Percentiles rank a stretch among this genome's conserved stretches.
Conservation (phyloP, 2,888 invertebrate species). For the Mesoligia furuncula region DNA sequence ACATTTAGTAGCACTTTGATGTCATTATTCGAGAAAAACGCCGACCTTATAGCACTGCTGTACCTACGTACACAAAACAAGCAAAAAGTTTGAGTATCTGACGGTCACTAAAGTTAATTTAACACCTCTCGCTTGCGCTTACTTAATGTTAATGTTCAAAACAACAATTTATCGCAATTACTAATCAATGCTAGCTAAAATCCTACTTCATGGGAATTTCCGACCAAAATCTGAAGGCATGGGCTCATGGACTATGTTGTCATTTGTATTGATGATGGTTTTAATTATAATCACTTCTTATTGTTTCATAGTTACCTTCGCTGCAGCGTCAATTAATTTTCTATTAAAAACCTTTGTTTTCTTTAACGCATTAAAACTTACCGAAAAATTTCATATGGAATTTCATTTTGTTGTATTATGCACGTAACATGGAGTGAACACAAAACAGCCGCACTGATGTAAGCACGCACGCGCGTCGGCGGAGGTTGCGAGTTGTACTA, state of each 20-base stretch:
- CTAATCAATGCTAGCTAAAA: constrained; percentile 16
- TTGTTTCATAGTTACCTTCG: constrained; percentile 45
- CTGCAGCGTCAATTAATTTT: constrained; percentile 5
- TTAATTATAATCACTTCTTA: constrained; percentile 43
- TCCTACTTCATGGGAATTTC: constrained; percentile 13
- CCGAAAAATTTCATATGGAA: constrained; percentile 84
- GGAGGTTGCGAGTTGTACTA: constrained; percentile 65
- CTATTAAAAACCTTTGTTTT: constrained; percentile 3
- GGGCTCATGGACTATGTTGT: constrained; percentile 17
- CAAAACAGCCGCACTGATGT: constrained; percentile 69
- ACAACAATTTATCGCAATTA: constrained; percentile 37
- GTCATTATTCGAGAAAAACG: constrained; percentile 14
- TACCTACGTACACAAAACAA: not conserved
- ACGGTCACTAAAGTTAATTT: constrained; percentile 49
- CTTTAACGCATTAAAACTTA: constrained; percentile 68
- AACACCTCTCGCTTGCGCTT: constrained; percentile 52
- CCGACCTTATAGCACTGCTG: constrained; percentile 12
- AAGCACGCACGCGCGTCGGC: constrained; percentile 69
- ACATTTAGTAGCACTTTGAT: constrained; percentile 1
- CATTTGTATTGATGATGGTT: constrained; percentile 13
- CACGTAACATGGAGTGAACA: constrained; percentile 75
- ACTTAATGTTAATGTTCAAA: constrained; percentile 22
- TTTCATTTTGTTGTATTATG: constrained; percentile 79
- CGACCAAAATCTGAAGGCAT: constrained; percentile 26
- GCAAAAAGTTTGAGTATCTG: constrained; percentile 54